phyloP scores from a whole-genome alignment of 2,888 invertebrate species.

The Alloplasta piceator region DNA sequence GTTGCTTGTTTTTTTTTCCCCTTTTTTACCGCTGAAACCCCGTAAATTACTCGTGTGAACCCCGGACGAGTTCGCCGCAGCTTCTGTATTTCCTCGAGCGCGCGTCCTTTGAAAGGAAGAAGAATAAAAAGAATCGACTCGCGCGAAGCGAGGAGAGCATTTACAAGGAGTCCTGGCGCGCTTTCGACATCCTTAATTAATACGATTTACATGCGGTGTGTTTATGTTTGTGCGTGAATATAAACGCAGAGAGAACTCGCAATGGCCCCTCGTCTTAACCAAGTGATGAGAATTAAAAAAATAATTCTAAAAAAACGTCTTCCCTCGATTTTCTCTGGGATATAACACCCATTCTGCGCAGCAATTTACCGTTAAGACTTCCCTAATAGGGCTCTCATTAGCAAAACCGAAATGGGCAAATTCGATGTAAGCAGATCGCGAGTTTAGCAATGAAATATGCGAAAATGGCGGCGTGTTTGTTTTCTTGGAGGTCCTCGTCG shows the following conservation, averaged over 20 bases:
- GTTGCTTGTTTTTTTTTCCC: too few relatives aligned
- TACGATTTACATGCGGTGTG: conserved; percentile 78
- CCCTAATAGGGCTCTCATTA: conserved; percentile 82
- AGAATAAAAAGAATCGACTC: conserved; percentile 17
- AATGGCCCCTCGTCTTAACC: conserved; percentile 16
- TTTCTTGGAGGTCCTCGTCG: background rate
- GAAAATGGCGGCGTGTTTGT: conserved; percentile 19
- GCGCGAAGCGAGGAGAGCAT: conserved; percentile 1
- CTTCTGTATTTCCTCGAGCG: conserved; percentile 48
- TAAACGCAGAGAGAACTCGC: background rate
- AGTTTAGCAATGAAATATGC: background rate
- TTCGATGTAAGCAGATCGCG: conserved; percentile 30
- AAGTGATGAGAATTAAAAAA: background rate
- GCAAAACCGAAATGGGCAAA: conserved; percentile 66
- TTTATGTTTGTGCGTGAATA: background rate
- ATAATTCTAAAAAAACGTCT: too few relatives aligned
- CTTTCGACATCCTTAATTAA: conserved; percentile 77
- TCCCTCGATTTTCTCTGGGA: background rate
- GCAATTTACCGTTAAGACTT: conserved; percentile 74
- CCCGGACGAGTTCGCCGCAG: conserved; percentile 15
- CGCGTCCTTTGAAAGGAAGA: conserved; percentile 6
- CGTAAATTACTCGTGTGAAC: conserved; percentile 33
- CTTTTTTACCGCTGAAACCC: conserved; percentile 22
- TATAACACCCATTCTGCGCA: conserved; percentile 43
- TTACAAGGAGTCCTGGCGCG: conserved; percentile 35